Percentiles rank a stretch among this genome's conserved stretches.
Conservation (phyloP, 2,113 vertebrate genomes). For the Spilogale gracilis region DNA sequence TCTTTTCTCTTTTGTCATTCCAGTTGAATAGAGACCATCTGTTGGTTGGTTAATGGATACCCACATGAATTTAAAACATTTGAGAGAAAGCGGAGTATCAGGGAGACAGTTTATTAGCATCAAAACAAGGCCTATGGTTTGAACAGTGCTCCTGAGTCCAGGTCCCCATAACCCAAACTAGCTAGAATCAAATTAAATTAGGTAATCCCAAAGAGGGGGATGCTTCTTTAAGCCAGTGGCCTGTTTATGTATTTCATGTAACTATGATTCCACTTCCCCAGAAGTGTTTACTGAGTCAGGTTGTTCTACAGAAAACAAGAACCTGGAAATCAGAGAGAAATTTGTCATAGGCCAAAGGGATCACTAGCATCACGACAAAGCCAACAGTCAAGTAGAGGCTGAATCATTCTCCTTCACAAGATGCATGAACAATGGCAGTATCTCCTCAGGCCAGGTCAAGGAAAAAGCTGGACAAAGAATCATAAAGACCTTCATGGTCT, state of each 20-base stretch:
- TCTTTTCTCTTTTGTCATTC: not conserved
- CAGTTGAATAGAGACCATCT: not conserved
- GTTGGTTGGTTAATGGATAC: not conserved
- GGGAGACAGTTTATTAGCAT: not conserved
- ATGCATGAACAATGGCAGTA: not conserved
- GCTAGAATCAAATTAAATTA: not conserved
- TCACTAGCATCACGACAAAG: not conserved
- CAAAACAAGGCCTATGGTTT: not conserved
- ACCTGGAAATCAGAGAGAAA: not conserved
- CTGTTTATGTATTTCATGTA: not conserved
- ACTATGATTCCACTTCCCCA: not conserved
- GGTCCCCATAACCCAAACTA: not conserved
- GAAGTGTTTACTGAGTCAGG: not conserved
- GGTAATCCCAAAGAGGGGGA: not conserved
- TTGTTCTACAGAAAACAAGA: not conserved
- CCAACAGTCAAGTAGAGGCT: not conserved
- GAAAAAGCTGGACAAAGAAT: not conserved
- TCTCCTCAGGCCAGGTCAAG: not conserved
- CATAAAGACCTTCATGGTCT: not conserved
- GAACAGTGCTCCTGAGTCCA: not conserved
- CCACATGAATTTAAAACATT: not conserved
- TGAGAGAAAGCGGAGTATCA: not conserved
- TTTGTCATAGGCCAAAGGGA: not conserved
- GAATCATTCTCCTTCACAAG: not conserved
- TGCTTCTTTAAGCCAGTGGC: not conserved